These are phyloP conservation scores for Hecatera dysodea DNA, from an alignment of 2,888 invertebrate species.

Conservation along the genomic window DNA sequence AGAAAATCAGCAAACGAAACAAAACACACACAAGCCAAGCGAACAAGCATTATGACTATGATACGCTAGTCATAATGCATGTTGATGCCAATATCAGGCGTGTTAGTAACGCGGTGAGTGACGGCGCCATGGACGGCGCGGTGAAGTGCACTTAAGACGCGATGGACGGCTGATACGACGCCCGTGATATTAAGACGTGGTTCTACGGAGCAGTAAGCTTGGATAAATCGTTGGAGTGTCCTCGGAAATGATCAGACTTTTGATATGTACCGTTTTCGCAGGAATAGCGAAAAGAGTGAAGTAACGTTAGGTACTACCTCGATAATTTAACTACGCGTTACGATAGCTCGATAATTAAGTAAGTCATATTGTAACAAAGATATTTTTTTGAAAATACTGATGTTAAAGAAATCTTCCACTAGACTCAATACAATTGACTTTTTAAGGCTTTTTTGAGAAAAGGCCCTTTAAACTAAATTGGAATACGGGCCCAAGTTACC, in stretches of 20 bases:
- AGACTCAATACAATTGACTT: too few species aligned
- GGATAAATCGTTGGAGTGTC: not conserved
- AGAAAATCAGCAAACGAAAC: not conserved
- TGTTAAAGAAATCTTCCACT: too few species aligned
- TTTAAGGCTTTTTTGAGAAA: too few species aligned
- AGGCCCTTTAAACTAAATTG: too few species aligned
- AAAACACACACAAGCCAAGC: not conserved
- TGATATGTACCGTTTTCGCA: not conserved
- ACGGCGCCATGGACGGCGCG: constrained; percentile 73
- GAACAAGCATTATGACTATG: constrained; percentile 41
- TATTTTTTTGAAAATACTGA: too few species aligned
- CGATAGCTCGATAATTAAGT: too few species aligned
- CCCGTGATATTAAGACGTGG: constrained; percentile 70
- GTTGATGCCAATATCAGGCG: constrained; percentile 71
- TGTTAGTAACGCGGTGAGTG: constrained; percentile 74
- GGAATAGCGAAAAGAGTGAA: not conserved
- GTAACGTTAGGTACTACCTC: not conserved
- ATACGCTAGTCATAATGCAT: constrained; percentile 57
- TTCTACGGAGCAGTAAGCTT: constrained; percentile 22
- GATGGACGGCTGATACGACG: constrained; percentile 70
- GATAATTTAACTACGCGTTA: too few species aligned
- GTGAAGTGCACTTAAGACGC: constrained; percentile 79
- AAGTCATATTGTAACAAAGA: too few species aligned
- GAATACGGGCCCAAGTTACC: too few species aligned
- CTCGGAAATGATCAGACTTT: not conserved